Percentiles rank a stretch among this genome's conserved stretches.
phyloP scores from a whole-genome alignment of 2,797 vertebrate genomes.

The Aplochiton taeniatus region DNA sequence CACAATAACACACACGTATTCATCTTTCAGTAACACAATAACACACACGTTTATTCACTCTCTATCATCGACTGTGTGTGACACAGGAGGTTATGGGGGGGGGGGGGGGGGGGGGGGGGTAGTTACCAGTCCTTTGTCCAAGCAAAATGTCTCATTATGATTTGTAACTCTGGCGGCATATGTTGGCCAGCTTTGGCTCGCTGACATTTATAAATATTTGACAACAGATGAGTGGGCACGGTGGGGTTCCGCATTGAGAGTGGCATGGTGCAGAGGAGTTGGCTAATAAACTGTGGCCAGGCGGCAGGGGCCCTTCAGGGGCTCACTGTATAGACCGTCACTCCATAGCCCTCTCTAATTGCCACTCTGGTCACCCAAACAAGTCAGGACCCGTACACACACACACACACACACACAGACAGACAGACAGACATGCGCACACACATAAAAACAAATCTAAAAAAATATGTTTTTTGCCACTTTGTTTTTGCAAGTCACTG shows the following conservation, averaged over 20 bases:
- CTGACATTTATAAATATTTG: conserved; percentile 73
- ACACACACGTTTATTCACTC: too few species aligned
- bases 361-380: too few species aligned
- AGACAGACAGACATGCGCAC: conserved; percentile 1
- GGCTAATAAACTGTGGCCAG: conserved; percentile 43
- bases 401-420: not conserved
- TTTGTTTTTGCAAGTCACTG: too few species aligned
- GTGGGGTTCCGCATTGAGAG: conserved; percentile 54
- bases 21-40: too few species aligned
- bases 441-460: conserved; percentile 1
- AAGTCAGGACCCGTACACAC: too few species aligned
- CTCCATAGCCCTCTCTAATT: conserved; percentile 29
- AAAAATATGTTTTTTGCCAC: too few species aligned
- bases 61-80: too few species aligned
- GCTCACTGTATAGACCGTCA: conserved; percentile 14
- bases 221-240: conserved; percentile 60
- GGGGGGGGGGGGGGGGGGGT: too few species aligned
- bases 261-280: conserved; percentile 27
- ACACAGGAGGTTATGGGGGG: too few species aligned
- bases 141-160: conserved; percentile 37
- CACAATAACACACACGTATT: too few species aligned
- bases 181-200: conserved; percentile 34
- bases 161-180: conserved; percentile 28
- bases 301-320: conserved; percentile 39
- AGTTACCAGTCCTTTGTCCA: not conserved